A percentile compares a stretch with the other conserved stretches of the same genome.
These are phyloP conservation scores for Netelia inedita DNA, from an alignment of 2,888 invertebrate species.

Conservation along the genomic window DNA sequence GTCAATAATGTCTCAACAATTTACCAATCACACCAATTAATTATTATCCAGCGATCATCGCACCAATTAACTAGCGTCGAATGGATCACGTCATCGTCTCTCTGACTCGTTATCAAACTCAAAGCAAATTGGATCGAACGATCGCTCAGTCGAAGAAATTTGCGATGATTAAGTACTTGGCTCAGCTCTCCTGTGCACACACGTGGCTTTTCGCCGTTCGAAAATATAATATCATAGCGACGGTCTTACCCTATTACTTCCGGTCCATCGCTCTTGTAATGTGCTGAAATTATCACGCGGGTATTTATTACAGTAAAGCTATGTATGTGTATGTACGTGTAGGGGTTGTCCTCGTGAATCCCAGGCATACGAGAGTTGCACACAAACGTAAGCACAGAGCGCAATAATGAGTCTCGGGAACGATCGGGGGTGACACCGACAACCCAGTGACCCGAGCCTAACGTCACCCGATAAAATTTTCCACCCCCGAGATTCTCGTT, in stretches of 20 bases:
- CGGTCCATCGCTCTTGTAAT: constrained; percentile 52
- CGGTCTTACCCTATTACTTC: constrained; percentile 57
- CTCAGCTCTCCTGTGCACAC: neutral
- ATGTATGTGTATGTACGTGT: neutral
- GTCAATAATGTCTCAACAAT: constrained; percentile 2
- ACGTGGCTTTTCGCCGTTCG: constrained; percentile 17
- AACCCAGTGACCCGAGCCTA: constrained; percentile 69
- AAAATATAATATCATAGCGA: constrained; percentile 43
- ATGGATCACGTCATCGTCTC: neutral
- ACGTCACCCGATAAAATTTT: constrained; percentile 69
- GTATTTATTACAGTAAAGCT: constrained; percentile 56
- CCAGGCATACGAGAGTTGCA: neutral
- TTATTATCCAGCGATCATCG: neutral
- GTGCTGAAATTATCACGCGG: constrained; percentile 62
- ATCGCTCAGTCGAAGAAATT: constrained; percentile 21
- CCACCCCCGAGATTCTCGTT: constrained; percentile 62
- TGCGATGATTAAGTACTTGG: constrained; percentile 20
- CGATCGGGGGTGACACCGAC: constrained; percentile 55
- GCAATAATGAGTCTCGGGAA: constrained; percentile 40
- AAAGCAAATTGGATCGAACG: neutral
- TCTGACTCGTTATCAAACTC: neutral
- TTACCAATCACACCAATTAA: neutral
- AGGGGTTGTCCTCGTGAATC: neutral
- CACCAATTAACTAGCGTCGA: constrained; percentile 6
- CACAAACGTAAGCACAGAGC: constrained; percentile 13